Conservation (phyloP, 2,888 invertebrate species). For the Tachina fera region DNA sequence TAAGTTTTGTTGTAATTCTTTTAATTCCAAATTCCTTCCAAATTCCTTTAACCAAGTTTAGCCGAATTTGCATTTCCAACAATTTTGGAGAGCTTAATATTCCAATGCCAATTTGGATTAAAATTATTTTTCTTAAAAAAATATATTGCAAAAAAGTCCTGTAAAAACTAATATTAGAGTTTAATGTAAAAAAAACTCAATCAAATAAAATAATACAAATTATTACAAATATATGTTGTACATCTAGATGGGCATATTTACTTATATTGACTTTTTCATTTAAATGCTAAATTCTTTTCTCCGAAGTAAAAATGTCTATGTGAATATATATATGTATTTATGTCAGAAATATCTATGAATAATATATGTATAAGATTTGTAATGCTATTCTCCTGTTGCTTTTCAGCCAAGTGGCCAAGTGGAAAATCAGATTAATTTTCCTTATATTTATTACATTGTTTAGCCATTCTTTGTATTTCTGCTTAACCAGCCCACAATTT, state of each 20-base stretch:
- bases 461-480: not conserved
- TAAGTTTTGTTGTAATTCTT: too few species aligned
- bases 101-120: not conserved
- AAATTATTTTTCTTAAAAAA: not conserved
- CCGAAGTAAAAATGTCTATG: too few species aligned
- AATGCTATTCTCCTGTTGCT: constrained; percentile 55
- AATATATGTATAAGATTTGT: not conserved
- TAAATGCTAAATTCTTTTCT: not conserved
- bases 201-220: not conserved
- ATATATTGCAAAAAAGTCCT: not conserved
- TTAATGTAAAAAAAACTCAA: not conserved
- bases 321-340: not conserved
- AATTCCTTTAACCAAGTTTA: too few species aligned
- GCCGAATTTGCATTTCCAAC: too few species aligned
- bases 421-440: constrained; percentile 51
- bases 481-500: not conserved
- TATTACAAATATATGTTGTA: too few species aligned
- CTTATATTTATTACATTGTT: constrained; percentile 43
- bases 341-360: not conserved
- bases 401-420: constrained; percentile 60
- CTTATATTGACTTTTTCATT: not conserved
- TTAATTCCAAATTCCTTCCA: too few species aligned
- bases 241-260: not conserved
- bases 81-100: too few species aligned
- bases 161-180: too few species aligned